Evolutionary conservation across 2,888 invertebrate genomes (phyloP), one percentile per base, ranked within the genome.

Genomic region (Ypsolopha sequella): DNA sequence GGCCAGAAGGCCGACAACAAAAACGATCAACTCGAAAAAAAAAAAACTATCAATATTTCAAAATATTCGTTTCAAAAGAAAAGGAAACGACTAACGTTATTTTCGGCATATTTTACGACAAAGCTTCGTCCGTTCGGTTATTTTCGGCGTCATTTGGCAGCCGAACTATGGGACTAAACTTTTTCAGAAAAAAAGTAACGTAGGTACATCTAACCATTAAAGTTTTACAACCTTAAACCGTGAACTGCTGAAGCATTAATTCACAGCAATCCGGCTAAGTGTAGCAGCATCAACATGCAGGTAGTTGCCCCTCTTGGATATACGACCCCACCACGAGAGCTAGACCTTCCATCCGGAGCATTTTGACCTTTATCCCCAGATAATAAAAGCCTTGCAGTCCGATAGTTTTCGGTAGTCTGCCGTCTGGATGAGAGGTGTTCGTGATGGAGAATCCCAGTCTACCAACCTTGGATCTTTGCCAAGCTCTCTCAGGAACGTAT

Each of bases 401-500:
- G 24, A 2, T 24, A 24, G 24, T 24, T 4, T 24, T 24, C 24
- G 24, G 4, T 4, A 24, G 24, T 24, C 24, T 24, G 24, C 24
- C 24, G 24, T 24, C 24, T 24, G 24, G 24, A 24, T 24, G 24
- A 24, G 24, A 24, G 24, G 24, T 24, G 24, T 4, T 24, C 24
- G 24, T 24, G 24, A 24, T 24, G 24, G 24, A 24, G 24, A 39
- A 11, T 39, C 39, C n/a, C 10, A 39, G 9, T n/a, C 39, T 39
- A 2, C n/a, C 10, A n/a, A 13, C 49, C 33, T 59, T 63, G 63
- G 64, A 60, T 43, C 53, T 44, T 41, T 36, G 61, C 62, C 63
- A 64, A 60, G 47, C 52, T 52, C 52, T 48, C 50, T 57, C 53
- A 54, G 53, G 51, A 56, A 58, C 56, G 53, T 58, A 61, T 59